phyloP scores from a whole-genome alignment of 2,797 vertebrate genomes.

The Pseudopleuronectes americanus region DNA sequence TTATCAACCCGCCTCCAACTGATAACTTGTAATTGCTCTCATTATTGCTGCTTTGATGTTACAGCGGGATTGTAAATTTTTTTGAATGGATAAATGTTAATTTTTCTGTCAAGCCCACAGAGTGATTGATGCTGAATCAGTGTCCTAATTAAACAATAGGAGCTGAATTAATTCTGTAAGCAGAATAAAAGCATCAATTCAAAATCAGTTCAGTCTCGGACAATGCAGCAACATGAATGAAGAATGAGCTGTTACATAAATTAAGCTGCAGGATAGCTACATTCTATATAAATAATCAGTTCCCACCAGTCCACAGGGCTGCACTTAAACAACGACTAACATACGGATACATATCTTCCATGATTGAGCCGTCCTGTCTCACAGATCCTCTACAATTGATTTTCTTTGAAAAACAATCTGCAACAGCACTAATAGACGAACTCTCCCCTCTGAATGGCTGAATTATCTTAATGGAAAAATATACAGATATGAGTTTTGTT shows the following conservation, averaged over 20 bases:
- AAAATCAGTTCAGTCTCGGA: neutral
- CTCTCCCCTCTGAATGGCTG: too few species aligned
- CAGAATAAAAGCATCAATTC: neutral
- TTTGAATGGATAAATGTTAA: neutral
- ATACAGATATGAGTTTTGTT: too few species aligned
- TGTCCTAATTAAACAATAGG: neutral
- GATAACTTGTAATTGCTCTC: slow-evolving; percentile 1
- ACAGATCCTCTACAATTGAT: too few species aligned
- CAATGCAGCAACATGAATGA: neutral
- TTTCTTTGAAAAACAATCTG: too few species aligned
- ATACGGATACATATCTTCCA: too few species aligned
- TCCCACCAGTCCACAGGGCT: too few species aligned
- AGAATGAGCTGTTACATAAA: neutral
- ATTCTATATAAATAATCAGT: neutral
- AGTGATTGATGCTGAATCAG: neutral
- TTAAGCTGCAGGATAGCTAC: neutral
- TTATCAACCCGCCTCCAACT: neutral
- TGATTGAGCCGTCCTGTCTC: too few species aligned
- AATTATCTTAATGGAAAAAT: too few species aligned
- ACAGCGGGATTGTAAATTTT: neutral
- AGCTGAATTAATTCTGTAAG: neutral
- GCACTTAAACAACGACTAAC: too few species aligned
- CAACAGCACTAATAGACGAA: too few species aligned
- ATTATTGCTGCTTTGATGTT: slow-evolving; percentile 9
- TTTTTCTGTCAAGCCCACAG: neutral